Evolutionary conservation across 2,113 vertebrate species (phyloP), one percentile per base, ranked within the genome.

Genomic region (Upupa epops): DNA sequence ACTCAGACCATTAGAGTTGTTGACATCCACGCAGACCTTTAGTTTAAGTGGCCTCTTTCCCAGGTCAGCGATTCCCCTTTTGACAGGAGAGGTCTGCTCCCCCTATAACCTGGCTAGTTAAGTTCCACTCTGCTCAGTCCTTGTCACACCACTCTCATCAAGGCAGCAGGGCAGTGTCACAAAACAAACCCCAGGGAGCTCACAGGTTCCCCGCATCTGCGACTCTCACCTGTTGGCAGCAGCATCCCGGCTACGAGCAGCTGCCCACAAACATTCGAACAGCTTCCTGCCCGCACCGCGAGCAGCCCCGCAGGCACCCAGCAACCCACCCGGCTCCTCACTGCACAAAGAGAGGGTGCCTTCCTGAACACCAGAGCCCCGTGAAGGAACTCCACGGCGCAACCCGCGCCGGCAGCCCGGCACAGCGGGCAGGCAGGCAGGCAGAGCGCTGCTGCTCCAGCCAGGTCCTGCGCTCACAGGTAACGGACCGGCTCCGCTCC

Each of bases 321-420:
- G 6, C 10, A 55, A 46, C 3, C 3, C 16, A 1, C n/a, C 7
- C 21, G 34, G 40, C 14, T 34, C 3, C 1, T 8, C 8, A 19
- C 13, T 11, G 7, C 4, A 32, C 17, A 36, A 14, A 26, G 31
- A 13, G 12, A 8, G 2, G 5, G 18, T 5, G 15, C 11, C 11
- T 42, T 71, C 45, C 31, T 6, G 19, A 31, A 49, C 48, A 55
- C 4, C 22, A 24, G 17, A 24, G 8, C 19, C 32, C 21, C 24
- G 29, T 21, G 52, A 1, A 25, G 64, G 56, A 77, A 36, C 24
- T 2, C 37, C 6, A 17, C 48, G 4, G 26, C 12, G 8, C 26
- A 34, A 40, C 29, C 3, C 0, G 1, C 0, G 40, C 11, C 40
- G 11, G 40, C 40, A 11, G 40, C 11, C 40, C 11, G 40, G 40